Conservation (phyloP, 2,113 vertebrate genomes). For the Phycodurus eques region DNA sequence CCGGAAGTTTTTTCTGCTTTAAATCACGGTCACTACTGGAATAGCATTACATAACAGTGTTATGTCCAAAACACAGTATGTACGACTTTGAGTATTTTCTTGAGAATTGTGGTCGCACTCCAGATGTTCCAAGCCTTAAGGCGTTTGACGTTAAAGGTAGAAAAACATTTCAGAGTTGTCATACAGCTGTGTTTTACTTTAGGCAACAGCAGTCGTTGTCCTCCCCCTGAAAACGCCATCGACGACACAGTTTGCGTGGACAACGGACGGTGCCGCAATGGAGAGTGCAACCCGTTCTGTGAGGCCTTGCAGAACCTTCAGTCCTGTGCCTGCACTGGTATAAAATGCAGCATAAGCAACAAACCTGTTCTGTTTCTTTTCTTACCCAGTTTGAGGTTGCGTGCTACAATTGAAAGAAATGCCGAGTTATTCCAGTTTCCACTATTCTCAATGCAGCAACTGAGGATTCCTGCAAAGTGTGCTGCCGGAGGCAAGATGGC, state of each 20-base stretch:
- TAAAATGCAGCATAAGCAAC: conserved; percentile 3
- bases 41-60: too few species aligned
- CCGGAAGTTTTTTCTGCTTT: too few species aligned
- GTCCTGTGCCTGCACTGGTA: conserved; percentile 91
- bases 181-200: neutral
- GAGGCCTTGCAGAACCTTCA: conserved; percentile 78
- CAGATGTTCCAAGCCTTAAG: too few species aligned
- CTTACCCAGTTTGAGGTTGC: neutral
- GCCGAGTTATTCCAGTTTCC: neutral
- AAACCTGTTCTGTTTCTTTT: neutral
- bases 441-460: conserved; percentile 74
- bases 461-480: conserved; percentile 91
- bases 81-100: too few species aligned
- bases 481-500: conserved; percentile 79
- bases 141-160: too few species aligned
- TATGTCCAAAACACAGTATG: too few species aligned
- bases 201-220: conserved; percentile 91
- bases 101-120: too few species aligned
- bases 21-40: too few species aligned
- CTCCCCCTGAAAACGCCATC: conserved; percentile 80
- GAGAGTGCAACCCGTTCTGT: conserved; percentile 92
- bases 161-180: neutral
- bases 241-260: conserved; percentile 86
- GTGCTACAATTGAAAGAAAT: neutral
- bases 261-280: conserved; percentile 82